These are phyloP conservation scores for Pao palembangensis DNA, from an alignment of 2,113 vertebrate species.

Conservation along the genomic window DNA sequence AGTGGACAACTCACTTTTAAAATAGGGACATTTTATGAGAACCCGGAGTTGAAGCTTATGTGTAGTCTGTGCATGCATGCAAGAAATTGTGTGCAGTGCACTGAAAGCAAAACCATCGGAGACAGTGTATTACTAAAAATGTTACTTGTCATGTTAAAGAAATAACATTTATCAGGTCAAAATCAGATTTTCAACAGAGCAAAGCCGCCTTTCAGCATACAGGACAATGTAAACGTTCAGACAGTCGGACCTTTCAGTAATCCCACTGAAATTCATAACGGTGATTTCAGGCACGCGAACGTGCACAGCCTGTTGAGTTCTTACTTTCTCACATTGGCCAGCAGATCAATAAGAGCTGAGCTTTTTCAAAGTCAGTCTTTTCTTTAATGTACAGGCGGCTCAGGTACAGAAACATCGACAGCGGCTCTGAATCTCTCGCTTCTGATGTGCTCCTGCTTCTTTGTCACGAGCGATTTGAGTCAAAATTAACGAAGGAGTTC, in stretches of 20 bases:
- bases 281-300: background rate
- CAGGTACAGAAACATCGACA: conserved; percentile 10
- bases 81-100: background rate
- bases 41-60: conserved; percentile 18
- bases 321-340: conserved; percentile 2
- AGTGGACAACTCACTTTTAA: conserved; percentile 62
- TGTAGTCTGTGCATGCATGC: conserved; percentile 7
- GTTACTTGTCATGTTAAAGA: conserved; percentile 60
- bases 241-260: conserved; percentile 64
- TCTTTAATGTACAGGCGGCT: conserved; percentile 30
- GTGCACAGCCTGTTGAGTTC: conserved; percentile 23
- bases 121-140: conserved; percentile 42
- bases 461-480: conserved; percentile 34
- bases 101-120: conserved; percentile 24
- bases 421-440: conserved; percentile 6
- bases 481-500: conserved; percentile 39
- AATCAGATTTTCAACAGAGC: conserved; percentile 61
- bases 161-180: conserved; percentile 61
- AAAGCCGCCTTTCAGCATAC: conserved; percentile 29
- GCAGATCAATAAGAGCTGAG: conserved; percentile 40
- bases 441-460: conserved; percentile 22
- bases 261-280: conserved; percentile 49
- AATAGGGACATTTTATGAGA: conserved; percentile 50
- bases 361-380: conserved; percentile 26
- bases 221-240: conserved; percentile 35